These are phyloP conservation scores for Scolopax mira DNA, from an alignment of 2,113 vertebrate genomes.

Conservation along the genomic window DNA sequence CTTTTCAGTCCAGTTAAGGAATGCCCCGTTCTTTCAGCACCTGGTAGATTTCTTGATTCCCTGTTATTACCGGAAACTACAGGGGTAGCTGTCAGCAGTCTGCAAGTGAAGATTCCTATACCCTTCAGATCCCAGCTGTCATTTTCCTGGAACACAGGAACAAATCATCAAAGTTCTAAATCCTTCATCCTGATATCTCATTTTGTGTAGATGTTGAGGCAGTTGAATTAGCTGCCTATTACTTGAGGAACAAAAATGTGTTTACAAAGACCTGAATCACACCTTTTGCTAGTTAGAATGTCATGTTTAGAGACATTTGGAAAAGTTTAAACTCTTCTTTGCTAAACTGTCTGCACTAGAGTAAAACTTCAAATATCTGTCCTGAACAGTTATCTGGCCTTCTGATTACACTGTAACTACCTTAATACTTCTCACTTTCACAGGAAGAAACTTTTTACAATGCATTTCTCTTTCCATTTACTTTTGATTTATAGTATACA, in stretches of 20 bases:
- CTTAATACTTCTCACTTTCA: background rate
- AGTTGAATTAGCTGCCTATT: background rate
- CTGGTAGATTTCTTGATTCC: background rate
- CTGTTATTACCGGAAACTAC: background rate
- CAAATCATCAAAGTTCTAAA: background rate
- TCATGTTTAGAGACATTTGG: background rate
- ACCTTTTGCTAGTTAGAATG: background rate
- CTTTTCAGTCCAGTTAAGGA: background rate
- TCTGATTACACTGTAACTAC: background rate
- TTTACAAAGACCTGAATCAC: background rate
- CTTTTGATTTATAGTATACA: background rate
- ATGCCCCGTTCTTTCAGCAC: background rate
- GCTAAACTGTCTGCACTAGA: background rate
- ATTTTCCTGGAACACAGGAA: background rate
- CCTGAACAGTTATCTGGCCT: background rate
- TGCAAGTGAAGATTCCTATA: background rate
- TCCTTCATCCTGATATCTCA: background rate
- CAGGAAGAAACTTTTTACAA: background rate
- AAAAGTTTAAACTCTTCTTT: background rate
- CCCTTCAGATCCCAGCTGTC: background rate
- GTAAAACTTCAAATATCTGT: background rate
- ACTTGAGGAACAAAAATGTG: background rate
- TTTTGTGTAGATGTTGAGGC: background rate
- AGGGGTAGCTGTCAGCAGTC: background rate
- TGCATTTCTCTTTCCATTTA: background rate